phyloP scores from a whole-genome alignment of 2,797 vertebrate species.

The Microtus agrestis region DNA sequence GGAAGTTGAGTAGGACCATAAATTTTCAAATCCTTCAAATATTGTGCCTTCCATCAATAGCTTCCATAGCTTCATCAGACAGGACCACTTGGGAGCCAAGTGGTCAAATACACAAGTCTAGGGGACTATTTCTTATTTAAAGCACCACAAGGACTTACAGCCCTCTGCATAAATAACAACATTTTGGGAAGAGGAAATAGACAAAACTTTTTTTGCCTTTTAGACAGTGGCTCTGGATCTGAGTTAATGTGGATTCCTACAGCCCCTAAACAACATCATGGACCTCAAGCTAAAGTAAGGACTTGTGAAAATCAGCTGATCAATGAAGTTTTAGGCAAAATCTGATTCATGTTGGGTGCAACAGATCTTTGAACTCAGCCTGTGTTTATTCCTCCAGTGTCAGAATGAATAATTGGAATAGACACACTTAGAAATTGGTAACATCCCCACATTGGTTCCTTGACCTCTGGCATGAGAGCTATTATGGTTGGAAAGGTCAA shows the following conservation, averaged over 20 bases:
- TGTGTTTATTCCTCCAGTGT: background rate
- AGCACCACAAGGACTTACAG: background rate
- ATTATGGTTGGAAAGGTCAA: background rate
- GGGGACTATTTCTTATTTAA: background rate
- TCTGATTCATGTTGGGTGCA: background rate
- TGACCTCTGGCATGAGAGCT: background rate
- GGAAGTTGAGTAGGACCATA: no score
- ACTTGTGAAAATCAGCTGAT: background rate
- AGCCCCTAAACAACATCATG: background rate
- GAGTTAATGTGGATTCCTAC: background rate
- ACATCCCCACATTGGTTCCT: background rate
- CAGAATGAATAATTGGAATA: background rate
- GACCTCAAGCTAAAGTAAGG: background rate
- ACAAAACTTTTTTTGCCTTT: background rate
- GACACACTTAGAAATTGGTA: background rate
- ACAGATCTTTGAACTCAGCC: background rate
- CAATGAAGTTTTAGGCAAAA: background rate
- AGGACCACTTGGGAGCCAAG: background rate
- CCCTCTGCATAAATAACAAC: no score
- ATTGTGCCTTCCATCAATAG: background rate
- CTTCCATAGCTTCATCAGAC: no score
- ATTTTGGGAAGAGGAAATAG: background rate
- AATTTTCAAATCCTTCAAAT: background rate
- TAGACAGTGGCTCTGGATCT: background rate
- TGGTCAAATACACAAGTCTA: background rate